These are phyloP conservation scores for Dinomys branickii DNA, from an alignment of 2,113 vertebrate genomes.

Conservation along the genomic window DNA sequence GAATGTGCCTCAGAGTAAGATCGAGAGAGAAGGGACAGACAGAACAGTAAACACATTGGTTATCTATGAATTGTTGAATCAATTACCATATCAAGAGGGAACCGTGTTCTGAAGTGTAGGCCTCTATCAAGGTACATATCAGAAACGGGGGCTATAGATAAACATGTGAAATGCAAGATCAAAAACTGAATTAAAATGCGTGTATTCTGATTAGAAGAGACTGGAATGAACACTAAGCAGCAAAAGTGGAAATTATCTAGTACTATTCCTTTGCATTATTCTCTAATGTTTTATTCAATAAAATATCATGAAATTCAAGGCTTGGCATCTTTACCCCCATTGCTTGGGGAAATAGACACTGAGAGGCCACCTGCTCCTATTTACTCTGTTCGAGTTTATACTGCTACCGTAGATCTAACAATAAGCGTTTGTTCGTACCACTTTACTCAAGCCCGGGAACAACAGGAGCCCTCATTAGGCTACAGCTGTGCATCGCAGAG, in stretches of 20 bases:
- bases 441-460: conserved; percentile 19
- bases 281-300: conserved; percentile 24
- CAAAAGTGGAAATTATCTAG: neutral
- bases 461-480: conserved; percentile 60
- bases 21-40: neutral
- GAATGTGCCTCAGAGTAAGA: neutral
- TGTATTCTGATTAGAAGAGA: neutral
- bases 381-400: neutral
- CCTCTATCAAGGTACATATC: neutral
- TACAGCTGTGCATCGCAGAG: neutral
- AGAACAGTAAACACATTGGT: neutral
- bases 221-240: neutral
- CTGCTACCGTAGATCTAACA: conserved; percentile 30
- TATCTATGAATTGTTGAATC: neutral
- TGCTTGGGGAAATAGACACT: neutral
- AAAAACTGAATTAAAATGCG: neutral
- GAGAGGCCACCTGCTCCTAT: neutral
- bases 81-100: neutral
- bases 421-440: conserved; percentile 19
- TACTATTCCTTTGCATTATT: neutral
- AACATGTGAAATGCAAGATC: neutral
- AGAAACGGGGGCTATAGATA: neutral
- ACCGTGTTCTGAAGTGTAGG: neutral
- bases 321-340: neutral
- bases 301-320: neutral